Percentiles rank a stretch among this genome's conserved stretches.
phyloP scores from a whole-genome alignment of 2,888 invertebrate genomes.

The Callyntrura guangdongensis region DNA sequence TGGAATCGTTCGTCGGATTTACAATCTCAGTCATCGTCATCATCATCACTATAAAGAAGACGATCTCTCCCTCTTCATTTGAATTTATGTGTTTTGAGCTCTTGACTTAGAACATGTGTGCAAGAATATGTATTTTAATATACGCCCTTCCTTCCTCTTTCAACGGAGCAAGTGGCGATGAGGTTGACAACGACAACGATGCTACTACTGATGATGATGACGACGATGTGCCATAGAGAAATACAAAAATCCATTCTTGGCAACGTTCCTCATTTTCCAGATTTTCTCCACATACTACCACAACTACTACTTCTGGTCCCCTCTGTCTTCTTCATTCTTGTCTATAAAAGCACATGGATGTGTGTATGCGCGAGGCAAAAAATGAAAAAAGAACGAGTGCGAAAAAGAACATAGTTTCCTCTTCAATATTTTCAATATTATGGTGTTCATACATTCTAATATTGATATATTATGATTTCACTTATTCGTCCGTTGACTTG shows the following conservation, averaged over 20 bases:
- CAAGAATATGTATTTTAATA: background rate
- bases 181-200: background rate
- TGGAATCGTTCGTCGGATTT: background rate
- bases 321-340: too few relatives aligned
- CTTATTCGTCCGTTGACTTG: background rate
- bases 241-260: conserved; percentile 42
- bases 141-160: background rate
- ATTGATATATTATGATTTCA: background rate
- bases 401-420: background rate
- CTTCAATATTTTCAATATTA: conserved; percentile 13
- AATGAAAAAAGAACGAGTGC: background rate
- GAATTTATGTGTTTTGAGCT: conserved; percentile 2
- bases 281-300: conserved; percentile 16
- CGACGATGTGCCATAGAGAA: conserved; percentile 25
- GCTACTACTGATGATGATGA: conserved; percentile 6
- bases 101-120: conserved; percentile 27
- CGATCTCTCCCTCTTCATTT: conserved; percentile 6
- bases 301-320: too few relatives aligned
- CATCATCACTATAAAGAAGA: background rate
- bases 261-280: conserved; percentile 39
- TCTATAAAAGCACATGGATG: too few relatives aligned
- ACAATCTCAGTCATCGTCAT: background rate
- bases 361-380: background rate
- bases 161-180: conserved; percentile 11
- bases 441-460: background rate